Conservation (phyloP, 1,140 invertebrate genomes). For the Antheraea pernyi region DNA sequence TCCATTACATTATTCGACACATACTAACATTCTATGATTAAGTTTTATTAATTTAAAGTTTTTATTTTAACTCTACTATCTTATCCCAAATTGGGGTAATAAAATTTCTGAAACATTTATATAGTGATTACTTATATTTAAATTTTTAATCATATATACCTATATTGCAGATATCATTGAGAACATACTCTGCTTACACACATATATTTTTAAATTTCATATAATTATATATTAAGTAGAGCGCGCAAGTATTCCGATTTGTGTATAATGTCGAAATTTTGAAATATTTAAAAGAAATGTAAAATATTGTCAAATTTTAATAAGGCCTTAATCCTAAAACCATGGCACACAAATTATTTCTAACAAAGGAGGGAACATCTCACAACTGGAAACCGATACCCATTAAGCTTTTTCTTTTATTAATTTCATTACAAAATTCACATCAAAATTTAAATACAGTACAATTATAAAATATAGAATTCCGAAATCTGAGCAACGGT, state of each 20-base stretch:
- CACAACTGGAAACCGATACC: constrained; percentile 57
- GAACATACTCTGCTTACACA: neutral
- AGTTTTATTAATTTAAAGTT: constrained; percentile 40
- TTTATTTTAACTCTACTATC: constrained; percentile 42
- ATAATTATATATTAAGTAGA: neutral
- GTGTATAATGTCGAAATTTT: constrained; percentile 6
- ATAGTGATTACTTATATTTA: constrained; percentile 35
- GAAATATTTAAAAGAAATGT: constrained; percentile 30
- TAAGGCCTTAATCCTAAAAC: constrained; percentile 63
- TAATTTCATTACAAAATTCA: constrained; percentile 32
- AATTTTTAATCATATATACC: neutral
- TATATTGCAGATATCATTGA: neutral
- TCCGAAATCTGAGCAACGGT: constrained; percentile 63
- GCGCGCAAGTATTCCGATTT: neutral
- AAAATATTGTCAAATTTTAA: constrained; percentile 72
- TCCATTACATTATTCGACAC: constrained; percentile 38
- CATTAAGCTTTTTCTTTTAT: constrained; percentile 37
- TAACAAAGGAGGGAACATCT: constrained; percentile 70
- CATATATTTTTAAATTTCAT: neutral
- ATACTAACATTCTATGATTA: constrained; percentile 45
- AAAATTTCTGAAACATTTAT: constrained; percentile 72
- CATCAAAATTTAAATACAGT: constrained; percentile 21
- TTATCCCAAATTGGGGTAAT: constrained; percentile 69
- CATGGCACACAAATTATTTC: constrained; percentile 73
- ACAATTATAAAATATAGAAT: constrained; percentile 34